Evolutionary conservation across 2,797 vertebrate species (phyloP).

Genomic region (Loris lydekkerianus): DNA sequence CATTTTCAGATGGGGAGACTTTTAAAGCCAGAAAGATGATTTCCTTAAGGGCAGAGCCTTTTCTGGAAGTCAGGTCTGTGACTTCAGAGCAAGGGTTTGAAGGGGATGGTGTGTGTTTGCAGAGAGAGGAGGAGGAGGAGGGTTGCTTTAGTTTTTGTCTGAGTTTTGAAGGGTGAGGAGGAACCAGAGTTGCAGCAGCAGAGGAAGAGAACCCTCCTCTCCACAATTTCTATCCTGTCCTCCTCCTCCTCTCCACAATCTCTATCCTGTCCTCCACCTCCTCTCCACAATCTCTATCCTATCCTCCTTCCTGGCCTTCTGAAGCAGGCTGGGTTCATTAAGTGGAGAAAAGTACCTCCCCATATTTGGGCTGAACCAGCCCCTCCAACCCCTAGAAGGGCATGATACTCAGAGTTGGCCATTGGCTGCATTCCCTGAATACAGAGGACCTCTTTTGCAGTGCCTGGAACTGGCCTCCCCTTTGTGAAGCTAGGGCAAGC

Average conservation of each 20-base stretch:
- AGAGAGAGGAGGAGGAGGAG: background rate
- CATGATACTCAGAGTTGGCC: background rate
- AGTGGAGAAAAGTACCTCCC: background rate
- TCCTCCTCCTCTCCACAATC: no score
- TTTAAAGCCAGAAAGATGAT: constrained; percentile 30
- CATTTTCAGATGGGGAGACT: background rate
- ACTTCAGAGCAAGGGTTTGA: constrained; percentile 43
- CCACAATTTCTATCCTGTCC: background rate
- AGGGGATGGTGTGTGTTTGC: background rate
- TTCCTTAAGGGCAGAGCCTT: constrained; percentile 15
- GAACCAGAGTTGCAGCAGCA: background rate
- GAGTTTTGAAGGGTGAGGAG: background rate
- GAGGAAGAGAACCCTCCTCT: background rate
- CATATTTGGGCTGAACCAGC: background rate
- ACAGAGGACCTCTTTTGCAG: constrained; percentile 65
- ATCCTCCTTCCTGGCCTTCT: background rate
- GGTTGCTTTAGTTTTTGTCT: background rate
- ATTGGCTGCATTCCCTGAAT: constrained; percentile 48
- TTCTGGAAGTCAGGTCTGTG: constrained; percentile 22
- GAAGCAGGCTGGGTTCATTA: background rate
- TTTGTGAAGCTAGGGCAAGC: constrained; percentile 74
- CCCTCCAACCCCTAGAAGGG: background rate
- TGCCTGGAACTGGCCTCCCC: constrained; percentile 81
- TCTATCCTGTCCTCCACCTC: background rate
- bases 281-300: background rate